Conservation (phyloP, 2,113 vertebrate genomes). For the Cercopithecus mona region DNA sequence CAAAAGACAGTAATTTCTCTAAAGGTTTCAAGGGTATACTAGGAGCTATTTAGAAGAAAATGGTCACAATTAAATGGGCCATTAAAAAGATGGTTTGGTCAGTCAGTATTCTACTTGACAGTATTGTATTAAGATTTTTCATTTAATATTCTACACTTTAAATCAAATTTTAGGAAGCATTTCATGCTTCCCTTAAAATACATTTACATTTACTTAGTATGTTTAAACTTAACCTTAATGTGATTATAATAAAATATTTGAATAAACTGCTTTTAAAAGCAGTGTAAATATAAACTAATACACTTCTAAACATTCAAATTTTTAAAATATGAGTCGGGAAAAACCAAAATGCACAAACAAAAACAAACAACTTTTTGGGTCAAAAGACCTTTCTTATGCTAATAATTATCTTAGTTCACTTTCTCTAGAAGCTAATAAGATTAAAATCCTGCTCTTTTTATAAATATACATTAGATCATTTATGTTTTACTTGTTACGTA, state of each 20-base stretch:
- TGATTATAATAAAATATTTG: background rate
- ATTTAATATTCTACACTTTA: background rate
- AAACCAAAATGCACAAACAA: background rate
- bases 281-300: background rate
- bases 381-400: background rate
- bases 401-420: background rate
- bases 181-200: slow-evolving; percentile 18
- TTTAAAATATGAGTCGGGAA: background rate
- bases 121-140: background rate
- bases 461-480: background rate
- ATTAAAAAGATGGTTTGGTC: background rate
- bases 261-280: background rate
- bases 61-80: background rate
- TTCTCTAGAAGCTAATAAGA: background rate
- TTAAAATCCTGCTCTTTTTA: background rate
- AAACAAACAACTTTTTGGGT: background rate
- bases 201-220: background rate
- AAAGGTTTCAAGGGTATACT: background rate
- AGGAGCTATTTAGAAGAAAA: background rate
- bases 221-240: background rate
- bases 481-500: background rate
- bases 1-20: slow-evolving; percentile 37
- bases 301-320: background rate
- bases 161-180: background rate
- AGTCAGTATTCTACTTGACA: background rate